A percentile compares a stretch with the other conserved stretches of the same genome.
Conservation (phyloP, 2,888 invertebrate species). For the Anthophora plumipes region DNA sequence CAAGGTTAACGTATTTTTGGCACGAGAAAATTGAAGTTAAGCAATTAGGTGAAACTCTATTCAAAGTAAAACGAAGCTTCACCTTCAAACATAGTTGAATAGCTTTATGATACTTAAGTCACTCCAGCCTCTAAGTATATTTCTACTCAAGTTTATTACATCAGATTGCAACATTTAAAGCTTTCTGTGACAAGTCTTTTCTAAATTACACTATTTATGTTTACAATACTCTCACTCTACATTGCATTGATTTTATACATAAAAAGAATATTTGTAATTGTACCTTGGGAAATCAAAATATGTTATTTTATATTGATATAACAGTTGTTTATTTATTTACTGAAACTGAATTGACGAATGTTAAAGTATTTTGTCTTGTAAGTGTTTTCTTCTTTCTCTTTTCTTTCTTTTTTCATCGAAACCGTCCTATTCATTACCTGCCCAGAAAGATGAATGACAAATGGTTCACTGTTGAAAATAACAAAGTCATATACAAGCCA, state of each 20-base stretch:
- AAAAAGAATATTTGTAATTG: too few relatives aligned
- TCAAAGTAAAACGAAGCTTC: background rate
- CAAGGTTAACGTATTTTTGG: conserved; percentile 13
- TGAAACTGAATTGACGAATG: too few relatives aligned
- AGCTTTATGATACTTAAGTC: background rate
- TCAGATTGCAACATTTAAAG: background rate
- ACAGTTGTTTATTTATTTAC: too few relatives aligned
- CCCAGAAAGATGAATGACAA: too few relatives aligned
- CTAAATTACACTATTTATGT: background rate
- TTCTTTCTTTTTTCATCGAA: too few relatives aligned
- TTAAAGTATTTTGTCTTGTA: too few relatives aligned
- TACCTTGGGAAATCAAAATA: too few relatives aligned
- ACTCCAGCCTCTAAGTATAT: background rate
- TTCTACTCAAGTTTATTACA: background rate
- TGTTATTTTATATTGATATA: too few relatives aligned
- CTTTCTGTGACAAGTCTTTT: background rate
- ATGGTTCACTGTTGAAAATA: too few relatives aligned
- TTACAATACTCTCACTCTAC: background rate
- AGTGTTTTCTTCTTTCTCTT: too few relatives aligned
- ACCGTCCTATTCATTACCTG: too few relatives aligned
- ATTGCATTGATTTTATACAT: background rate
- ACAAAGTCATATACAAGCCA: too few relatives aligned
- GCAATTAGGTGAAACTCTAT: conserved; percentile 13
- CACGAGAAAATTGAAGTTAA: conserved; percentile 2
- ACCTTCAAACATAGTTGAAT: background rate